Evolutionary conservation across 2,888 invertebrate species (phyloP), one percentile per base, ranked within the genome.

Genomic region (Drosophila ezoana): DNA sequence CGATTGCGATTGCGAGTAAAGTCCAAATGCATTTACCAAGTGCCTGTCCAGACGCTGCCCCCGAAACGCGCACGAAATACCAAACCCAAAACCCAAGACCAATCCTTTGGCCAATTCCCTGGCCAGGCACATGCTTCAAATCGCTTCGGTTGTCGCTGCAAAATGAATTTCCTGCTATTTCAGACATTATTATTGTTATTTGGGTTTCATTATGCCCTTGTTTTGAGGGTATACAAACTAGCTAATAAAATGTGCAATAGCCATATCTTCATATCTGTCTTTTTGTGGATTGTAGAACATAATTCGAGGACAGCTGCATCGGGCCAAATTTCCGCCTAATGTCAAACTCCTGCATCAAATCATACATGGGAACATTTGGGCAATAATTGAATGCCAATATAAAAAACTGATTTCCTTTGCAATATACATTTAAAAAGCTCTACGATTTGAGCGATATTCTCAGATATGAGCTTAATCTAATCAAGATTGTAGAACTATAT

Each of bases 91-190:
- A 45, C 16, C 35, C 51, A 38, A 60, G 18, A 44, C 43, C 49
- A 51, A 59, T 61, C 28, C 28, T 64, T 43, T 43, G 40, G 35
- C 13, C 43, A 40, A 38, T 54, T 18, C 38, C 9, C 16, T 35
- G 41, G 37, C 47, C 54, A 14, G 20, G 14, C 32, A 14, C 13
- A 41, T 38, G 28, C 60, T 14, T 23, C 4, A 45, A 60, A 59
- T 45, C 18, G 37, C 32, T 38, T 32, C n/a, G 13, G 52, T 59
- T 60, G 68, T 49, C 52, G 47, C 47, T 66, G 65, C 23, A 59
- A 81, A 79, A 79, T 69, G 44, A 65, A 80, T 78, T 80, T 85
- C 66, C 79, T 72, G 70, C 61, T 56, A 45, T 65, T 65, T 61
- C 40, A 35, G 16, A 52, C 59, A 62, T 71, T 85, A 81, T 70